A percentile compares a stretch with the other conserved stretches of the same genome.
phyloP scores from a whole-genome alignment of 2,888 invertebrate genomes.

The Tenthredo scrophulariae region DNA sequence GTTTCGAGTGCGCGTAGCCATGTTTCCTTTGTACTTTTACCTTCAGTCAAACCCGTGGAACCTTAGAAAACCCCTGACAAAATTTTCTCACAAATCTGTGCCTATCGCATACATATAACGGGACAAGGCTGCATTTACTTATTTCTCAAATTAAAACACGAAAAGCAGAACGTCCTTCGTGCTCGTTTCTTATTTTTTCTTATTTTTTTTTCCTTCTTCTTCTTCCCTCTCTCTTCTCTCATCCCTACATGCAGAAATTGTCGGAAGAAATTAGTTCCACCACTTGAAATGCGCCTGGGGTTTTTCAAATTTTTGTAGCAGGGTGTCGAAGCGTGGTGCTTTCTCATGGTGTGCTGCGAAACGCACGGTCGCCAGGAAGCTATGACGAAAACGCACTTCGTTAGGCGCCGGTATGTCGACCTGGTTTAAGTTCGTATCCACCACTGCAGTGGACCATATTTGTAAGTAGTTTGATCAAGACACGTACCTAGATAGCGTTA shows the following conservation, averaged over 20 bases:
- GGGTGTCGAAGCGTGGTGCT: constrained; percentile 31
- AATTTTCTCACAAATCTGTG: constrained; percentile 24
- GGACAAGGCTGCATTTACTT: neutral
- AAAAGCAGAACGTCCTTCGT: neutral
- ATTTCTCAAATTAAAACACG: neutral
- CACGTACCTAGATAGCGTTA: neutral
- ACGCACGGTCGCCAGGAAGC: constrained; percentile 41
- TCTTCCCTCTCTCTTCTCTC: neutral
- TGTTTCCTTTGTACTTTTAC: constrained; percentile 43
- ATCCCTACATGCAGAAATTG: constrained; percentile 39
- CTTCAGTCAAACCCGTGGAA: neutral
- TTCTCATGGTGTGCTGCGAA: constrained; percentile 45
- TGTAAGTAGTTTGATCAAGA: neutral
- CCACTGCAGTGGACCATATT: constrained; percentile 33
- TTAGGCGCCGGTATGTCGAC: constrained; percentile 41
- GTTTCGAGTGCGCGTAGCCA: constrained; percentile 37
- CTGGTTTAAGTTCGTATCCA: neutral
- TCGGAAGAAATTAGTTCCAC: constrained; percentile 51
- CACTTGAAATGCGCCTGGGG: constrained; percentile 35
- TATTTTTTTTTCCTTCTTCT: neutral
- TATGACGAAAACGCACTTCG: constrained; percentile 53
- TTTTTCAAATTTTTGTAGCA: constrained; percentile 20
- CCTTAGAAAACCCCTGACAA: neutral
- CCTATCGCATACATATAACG: neutral
- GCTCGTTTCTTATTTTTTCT: neutral